phyloP scores from a whole-genome alignment of 1,140 invertebrate species.

The Amyelois transitella region DNA sequence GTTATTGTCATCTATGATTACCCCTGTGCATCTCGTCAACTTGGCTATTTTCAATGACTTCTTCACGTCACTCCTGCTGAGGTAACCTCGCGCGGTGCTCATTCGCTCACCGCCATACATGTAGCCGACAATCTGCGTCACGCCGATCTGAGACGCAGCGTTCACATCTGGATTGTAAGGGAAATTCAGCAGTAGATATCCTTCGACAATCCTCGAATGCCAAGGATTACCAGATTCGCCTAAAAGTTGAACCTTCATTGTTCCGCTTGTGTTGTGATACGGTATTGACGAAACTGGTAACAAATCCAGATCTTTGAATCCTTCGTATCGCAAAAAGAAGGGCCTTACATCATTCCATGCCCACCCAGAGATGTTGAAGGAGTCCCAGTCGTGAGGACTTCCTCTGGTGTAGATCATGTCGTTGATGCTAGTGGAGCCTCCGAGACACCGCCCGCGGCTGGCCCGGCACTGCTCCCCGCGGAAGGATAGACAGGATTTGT shows the following conservation, averaged over 20 bases:
- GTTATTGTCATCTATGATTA: slow-evolving; percentile 83
- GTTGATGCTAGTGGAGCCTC: slow-evolving; percentile 85
- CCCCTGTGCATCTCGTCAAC: slow-evolving; percentile 79
- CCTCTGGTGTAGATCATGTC: slow-evolving; percentile 88
- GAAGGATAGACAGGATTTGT: slow-evolving; percentile 35
- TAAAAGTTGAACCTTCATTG: slow-evolving; percentile 76
- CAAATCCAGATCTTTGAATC: slow-evolving; percentile 22
- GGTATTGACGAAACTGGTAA: slow-evolving; percentile 27
- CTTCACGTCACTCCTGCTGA: slow-evolving; percentile 63
- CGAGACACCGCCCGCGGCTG: slow-evolving; percentile 75
- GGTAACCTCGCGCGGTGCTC: slow-evolving; percentile 34
- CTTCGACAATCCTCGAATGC: slow-evolving; percentile 68
- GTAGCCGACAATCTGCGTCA: slow-evolving; percentile 40
- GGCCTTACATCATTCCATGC: slow-evolving; percentile 36
- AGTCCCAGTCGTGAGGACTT: slow-evolving; percentile 78
- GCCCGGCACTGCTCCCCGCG: slow-evolving; percentile 30
- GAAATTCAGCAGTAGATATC: slow-evolving; percentile 62
- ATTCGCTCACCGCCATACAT: slow-evolving; percentile 33
- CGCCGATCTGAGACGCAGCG: slow-evolving; percentile 73
- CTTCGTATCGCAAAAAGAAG: slow-evolving; percentile 41
- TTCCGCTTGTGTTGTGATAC: slow-evolving; percentile 76
- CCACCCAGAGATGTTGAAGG: slow-evolving; percentile 36
- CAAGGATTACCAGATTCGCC: slow-evolving; percentile 73
- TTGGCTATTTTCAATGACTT: slow-evolving; percentile 81
- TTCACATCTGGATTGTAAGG: slow-evolving; percentile 73